Base-by-base conservation (phyloP, 1,140 invertebrate genomes). In the Drosophila setifemur region DNA sequence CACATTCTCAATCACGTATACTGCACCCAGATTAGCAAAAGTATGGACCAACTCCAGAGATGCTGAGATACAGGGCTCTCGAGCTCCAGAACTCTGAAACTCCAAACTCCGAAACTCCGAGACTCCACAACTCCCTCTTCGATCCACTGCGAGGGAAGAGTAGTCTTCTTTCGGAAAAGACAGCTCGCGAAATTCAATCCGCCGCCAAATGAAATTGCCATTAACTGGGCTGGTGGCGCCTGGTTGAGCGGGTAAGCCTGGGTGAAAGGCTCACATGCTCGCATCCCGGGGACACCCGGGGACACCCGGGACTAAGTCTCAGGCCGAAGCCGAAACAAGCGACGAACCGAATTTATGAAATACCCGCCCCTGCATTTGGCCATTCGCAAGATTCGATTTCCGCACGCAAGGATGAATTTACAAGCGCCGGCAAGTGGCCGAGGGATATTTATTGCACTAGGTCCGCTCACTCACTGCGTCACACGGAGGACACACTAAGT, bases 361-460 rank as follows among this genome's bases (percentile, higher is more conserved):
- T 61, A 31, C 42, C 35, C 18, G 0, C 26, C 25, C 6, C 42
- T 14, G 19, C 8, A 23, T 21, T 14, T 25, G 40, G 6, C 40
- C 11, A 4, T 8, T n/a, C 9, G 28, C 8, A 25, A 9, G 23
- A 54, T 11, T 39, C 31, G 19, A 60, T 23, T 26, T 14, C 14
- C 31, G 5, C 11, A 50, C 26, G 40, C 28, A 47, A 60, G 67
- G 26, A 52, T 53, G 47, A 33, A 63, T 63, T 63, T 63, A 72
- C 57, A 72, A 72, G 55, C 67, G 43, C 19, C 45, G 21, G 48
- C 68, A 72, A 72, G 69, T 71, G 55, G 31, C 48, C 55, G 29
- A 19, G 23, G 14, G 31, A 72, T 53, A 63, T 54, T 72, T 47
- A 72, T 72, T 72, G 69, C 61, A 55, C 18, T 57, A 18, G 37